These are phyloP conservation scores for Gryllus longicercus DNA, from an alignment of 2,888 invertebrate genomes.

Conservation along the genomic window DNA sequence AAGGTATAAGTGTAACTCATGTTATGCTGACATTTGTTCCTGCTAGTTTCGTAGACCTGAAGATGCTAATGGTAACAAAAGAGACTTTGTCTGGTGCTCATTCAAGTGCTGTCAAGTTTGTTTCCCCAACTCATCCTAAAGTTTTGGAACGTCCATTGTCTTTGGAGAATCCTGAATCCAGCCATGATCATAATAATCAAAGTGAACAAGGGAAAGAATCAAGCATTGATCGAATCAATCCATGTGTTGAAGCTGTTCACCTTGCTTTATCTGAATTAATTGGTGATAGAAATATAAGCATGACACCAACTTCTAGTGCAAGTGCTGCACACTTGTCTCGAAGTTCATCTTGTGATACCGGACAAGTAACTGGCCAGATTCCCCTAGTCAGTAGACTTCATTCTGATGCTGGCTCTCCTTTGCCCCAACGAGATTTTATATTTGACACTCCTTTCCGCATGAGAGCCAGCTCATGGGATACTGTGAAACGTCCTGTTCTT, in stretches of 20 bases:
- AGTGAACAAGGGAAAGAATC: not conserved
- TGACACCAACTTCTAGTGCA: not conserved
- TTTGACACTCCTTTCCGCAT: constrained; percentile 38
- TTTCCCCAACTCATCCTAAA: not conserved
- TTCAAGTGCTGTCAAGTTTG: constrained; percentile 25
- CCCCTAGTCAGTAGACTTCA: constrained; percentile 25
- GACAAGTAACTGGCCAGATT: constrained; percentile 25
- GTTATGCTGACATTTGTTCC: constrained; percentile 65
- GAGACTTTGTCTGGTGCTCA: constrained; percentile 31
- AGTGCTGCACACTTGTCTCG: constrained; percentile 27
- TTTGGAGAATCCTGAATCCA: not conserved
- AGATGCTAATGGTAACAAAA: constrained; percentile 41
- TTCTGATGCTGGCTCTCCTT: constrained; percentile 28
- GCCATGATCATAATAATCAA: not conserved
- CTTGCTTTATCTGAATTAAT: not conserved
- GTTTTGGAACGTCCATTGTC: not conserved
- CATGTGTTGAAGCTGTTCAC: not conserved
- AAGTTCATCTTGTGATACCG: constrained; percentile 32
- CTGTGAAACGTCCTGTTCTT: constrained; percentile 38
- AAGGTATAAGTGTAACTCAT: constrained; percentile 58
- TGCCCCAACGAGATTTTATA: constrained; percentile 30
- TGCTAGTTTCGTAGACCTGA: constrained; percentile 53
- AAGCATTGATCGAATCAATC: constrained; percentile 1
- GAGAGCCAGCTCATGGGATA: constrained; percentile 42
- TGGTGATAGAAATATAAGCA: not conserved